Evolutionary conservation across 1,140 invertebrate genomes (phyloP).

Genomic region (Neuroterus valhalla): DNA sequence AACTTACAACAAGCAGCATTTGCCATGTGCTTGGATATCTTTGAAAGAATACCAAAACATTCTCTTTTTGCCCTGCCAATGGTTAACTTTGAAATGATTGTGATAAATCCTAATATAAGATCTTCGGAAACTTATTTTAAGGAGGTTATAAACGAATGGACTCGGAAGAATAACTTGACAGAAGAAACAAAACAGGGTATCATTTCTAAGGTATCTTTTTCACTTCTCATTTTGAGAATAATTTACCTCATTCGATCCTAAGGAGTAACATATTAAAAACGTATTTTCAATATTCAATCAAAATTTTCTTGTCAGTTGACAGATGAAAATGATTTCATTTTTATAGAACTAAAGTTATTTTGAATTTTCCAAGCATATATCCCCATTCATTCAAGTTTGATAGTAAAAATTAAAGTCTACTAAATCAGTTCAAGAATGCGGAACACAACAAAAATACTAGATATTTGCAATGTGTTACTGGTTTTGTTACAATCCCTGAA

Average conservation of each 20-base stretch:
- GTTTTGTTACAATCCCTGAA: background rate
- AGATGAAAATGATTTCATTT: no score
- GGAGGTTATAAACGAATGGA: background rate
- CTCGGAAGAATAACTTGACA: background rate
- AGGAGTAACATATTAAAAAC: no score
- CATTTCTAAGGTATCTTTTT: background rate
- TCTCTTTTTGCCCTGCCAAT: conserved; percentile 36
- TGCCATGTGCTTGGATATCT: conserved; percentile 54
- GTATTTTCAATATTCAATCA: no score
- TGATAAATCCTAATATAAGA: conserved; percentile 53
- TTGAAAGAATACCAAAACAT: conserved; percentile 46
- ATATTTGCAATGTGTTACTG: conserved; percentile 12
- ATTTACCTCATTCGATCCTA: background rate
- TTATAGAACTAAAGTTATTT: no score
- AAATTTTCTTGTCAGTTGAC: no score
- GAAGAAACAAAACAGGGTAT: background rate
- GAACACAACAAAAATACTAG: background rate
- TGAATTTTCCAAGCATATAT: no score
- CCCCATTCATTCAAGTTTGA: background rate
- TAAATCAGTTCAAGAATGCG: background rate
- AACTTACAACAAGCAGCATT: conserved; percentile 49
- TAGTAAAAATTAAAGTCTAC: background rate
- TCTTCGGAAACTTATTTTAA: conserved; percentile 1
- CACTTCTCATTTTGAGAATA: background rate
- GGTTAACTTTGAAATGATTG: conserved; percentile 46